Evolutionary conservation across 2,113 vertebrate species (phyloP).

Genomic region (Solea senegalensis): DNA sequence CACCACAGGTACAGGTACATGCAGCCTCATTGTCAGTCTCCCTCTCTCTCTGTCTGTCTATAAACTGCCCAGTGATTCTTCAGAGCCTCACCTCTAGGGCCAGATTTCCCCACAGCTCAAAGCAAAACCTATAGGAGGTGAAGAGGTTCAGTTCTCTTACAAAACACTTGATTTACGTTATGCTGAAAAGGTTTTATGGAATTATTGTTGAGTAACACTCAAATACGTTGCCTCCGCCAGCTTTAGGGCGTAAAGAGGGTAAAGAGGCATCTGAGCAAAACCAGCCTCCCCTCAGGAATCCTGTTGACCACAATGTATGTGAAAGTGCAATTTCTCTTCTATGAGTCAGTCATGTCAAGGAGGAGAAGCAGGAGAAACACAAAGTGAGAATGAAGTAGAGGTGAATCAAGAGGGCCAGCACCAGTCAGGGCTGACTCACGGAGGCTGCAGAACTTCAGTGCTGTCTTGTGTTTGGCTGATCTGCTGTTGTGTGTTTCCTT

Average conservation of each 20-base stretch:
- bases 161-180: no score
- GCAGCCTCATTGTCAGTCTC: no score
- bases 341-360: constrained; percentile 36
- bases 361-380: constrained; percentile 34
- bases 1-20: no score
- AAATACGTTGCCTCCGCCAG: no score
- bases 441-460: constrained; percentile 48
- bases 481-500: constrained; percentile 45
- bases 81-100: no score
- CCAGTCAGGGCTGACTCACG: constrained; percentile 67
- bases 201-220: no score
- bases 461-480: constrained; percentile 59
- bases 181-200: no score
- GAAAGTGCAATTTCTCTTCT: constrained; percentile 22
- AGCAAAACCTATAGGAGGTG: no score
- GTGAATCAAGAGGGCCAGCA: constrained; percentile 44
- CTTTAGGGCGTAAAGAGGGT: neutral
- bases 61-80: no score
- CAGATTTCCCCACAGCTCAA: no score
- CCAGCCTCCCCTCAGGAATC: neutral
- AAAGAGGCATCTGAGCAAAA: constrained; percentile 21
- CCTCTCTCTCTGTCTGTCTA: no score
- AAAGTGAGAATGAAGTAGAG: constrained; percentile 38
- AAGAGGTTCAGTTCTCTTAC: no score
- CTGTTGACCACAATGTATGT: neutral